These are phyloP conservation scores for Steinernema khuongi DNA, from an alignment of 1,140 invertebrate species.

Conservation along the genomic window DNA sequence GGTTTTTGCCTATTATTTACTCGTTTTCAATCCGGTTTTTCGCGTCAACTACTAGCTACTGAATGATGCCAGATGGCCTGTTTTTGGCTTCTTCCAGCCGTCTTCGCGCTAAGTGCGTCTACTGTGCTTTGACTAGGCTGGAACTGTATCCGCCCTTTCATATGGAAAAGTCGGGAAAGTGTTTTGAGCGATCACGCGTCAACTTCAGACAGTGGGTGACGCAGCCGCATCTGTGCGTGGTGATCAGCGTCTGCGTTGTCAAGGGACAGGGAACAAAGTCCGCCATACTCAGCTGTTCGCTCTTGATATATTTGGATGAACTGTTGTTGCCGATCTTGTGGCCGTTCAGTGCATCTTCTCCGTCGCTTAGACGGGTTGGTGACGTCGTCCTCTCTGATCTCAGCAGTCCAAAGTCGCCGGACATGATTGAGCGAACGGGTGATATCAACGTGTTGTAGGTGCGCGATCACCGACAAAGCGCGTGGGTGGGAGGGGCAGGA, in stretches of 20 bases:
- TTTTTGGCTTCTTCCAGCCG: no score
- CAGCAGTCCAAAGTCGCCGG: neutral
- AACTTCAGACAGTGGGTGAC: neutral
- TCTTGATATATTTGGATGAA: constrained; percentile 6
- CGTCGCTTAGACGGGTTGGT: neutral
- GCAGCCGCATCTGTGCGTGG: neutral
- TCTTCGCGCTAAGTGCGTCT: no score
- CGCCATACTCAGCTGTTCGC: neutral
- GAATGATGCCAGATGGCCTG: no score
- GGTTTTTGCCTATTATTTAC: no score
- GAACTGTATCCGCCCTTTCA: no score
- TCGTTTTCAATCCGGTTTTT: no score
- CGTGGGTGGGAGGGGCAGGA: neutral
- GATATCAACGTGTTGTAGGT: neutral
- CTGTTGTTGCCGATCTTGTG: constrained; percentile 3
- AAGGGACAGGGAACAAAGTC: neutral
- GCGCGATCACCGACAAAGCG: neutral
- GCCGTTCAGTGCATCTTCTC: neutral
- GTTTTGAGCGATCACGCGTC: neutral
- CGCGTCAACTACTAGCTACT: no score
- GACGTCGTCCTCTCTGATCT: constrained; percentile 12
- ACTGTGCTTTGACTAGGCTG: no score
- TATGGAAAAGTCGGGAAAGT: no score
- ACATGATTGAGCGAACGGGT: neutral
- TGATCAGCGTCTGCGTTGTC: neutral